Conservation (phyloP, 2,888 invertebrate species). For the Branchipolynoe longqiensis region DNA sequence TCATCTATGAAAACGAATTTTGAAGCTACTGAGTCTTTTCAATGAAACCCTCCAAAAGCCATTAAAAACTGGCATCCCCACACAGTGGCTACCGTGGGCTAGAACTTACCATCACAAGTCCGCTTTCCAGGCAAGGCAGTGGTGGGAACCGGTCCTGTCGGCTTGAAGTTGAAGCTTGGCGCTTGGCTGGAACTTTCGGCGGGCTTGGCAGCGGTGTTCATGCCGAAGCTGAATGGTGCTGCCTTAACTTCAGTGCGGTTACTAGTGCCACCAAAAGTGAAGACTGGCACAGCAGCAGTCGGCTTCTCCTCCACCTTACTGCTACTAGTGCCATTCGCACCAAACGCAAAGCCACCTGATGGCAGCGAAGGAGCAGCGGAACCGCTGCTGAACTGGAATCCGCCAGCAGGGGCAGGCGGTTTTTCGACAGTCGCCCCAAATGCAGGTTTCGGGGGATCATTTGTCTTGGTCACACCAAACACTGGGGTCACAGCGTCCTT, state of each 20-base stretch:
- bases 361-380: neutral
- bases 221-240: neutral
- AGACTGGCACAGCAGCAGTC: conserved; percentile 3
- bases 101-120: conserved; percentile 30
- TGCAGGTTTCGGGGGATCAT: neutral
- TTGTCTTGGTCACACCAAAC: neutral
- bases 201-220: neutral
- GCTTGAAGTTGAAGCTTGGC: conserved; percentile 17
- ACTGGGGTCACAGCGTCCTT: neutral
- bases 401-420: neutral
- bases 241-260: neutral
- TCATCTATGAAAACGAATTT: too few relatives aligned
- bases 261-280: conserved; percentile 15
- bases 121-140: neutral
- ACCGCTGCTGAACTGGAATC: conserved; percentile 2
- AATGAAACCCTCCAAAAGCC: too few relatives aligned
- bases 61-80: too few relatives aligned
- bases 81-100: too few relatives aligned
- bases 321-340: neutral
- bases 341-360: conserved; percentile 17
- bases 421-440: neutral
- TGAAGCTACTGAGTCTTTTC: too few relatives aligned
- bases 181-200: neutral
- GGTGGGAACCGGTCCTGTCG: neutral
- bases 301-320: conserved; percentile 4